A percentile compares a stretch with the other conserved stretches of the same genome.
Evolutionary conservation across 2,113 vertebrate species (phyloP).

Genomic region (Hoplias malabaricus): DNA sequence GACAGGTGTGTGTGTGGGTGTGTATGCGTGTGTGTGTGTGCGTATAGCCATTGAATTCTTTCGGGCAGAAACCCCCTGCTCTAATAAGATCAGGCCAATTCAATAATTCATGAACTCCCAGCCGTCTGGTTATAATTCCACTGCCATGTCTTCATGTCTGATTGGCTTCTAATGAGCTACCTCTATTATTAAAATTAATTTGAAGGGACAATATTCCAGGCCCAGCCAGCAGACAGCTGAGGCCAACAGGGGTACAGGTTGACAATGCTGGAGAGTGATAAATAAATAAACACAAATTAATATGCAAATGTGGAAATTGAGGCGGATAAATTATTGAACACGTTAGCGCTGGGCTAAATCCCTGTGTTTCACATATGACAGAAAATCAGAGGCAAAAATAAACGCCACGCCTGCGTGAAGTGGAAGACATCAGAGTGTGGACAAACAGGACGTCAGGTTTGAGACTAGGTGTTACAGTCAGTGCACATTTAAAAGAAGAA

Average conservation of each 20-base stretch:
- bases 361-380: slow-evolving; percentile 37
- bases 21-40: slow-evolving; percentile 10
- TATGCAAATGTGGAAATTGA: slow-evolving; percentile 68
- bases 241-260: slow-evolving; percentile 25
- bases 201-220: slow-evolving; percentile 59
- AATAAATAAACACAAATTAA: slow-evolving; percentile 71
- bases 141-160: slow-evolving; percentile 70
- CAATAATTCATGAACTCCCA: slow-evolving; percentile 74
- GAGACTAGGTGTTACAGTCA: no score
- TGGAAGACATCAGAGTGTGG: background rate
- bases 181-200: slow-evolving; percentile 81
- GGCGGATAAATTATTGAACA: slow-evolving; percentile 75
- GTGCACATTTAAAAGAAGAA: no score
- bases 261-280: slow-evolving; percentile 52
- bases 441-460: background rate
- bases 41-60: slow-evolving; percentile 55
- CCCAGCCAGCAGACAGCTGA: slow-evolving; percentile 28
- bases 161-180: slow-evolving; percentile 77
- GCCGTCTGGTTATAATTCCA: slow-evolving; percentile 62
- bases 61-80: slow-evolving; percentile 63
- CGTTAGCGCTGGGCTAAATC: slow-evolving; percentile 45
- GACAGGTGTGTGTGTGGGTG: slow-evolving; percentile 48
- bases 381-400: background rate
- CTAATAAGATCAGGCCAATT: slow-evolving; percentile 72
- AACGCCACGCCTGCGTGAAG: background rate